Evolutionary conservation across 2,888 invertebrate genomes (phyloP).

Genomic region (Hypercompe scribonia): DNA sequence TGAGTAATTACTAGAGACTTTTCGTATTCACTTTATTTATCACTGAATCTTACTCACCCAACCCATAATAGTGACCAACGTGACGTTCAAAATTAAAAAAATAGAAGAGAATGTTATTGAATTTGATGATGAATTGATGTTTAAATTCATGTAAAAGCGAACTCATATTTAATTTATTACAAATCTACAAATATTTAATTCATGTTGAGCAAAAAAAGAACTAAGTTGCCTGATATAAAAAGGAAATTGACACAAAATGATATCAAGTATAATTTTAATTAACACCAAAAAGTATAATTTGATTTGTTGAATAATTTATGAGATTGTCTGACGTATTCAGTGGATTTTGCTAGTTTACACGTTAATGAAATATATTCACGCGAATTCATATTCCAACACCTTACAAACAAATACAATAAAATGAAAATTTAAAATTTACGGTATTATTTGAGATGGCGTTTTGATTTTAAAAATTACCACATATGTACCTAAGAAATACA

Average conservation of each 20-base stretch:
- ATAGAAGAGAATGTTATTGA: neutral
- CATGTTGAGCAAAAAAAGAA: too few relatives aligned
- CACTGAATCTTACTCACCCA: neutral
- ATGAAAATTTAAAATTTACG: neutral
- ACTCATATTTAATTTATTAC: too few relatives aligned
- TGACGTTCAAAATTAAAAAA: neutral
- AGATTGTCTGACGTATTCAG: neutral
- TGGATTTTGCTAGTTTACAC: neutral
- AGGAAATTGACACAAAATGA: neutral
- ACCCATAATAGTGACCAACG: too few relatives aligned
- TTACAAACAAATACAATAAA: neutral
- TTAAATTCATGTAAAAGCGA: neutral
- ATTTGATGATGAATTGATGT: too few relatives aligned
- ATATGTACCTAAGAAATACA: too few relatives aligned
- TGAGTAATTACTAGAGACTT: neutral
- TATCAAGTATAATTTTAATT: neutral
- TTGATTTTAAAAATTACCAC: too few relatives aligned
- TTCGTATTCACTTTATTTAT: neutral
- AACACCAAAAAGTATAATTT: neutral
- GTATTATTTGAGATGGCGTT: neutral
- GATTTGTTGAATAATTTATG: neutral
- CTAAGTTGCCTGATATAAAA: too few relatives aligned
- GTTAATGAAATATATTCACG: neutral
- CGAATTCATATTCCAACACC: neutral
- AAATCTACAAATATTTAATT: too few relatives aligned